Base-by-base conservation (phyloP, 2,797 vertebrate genomes). In the Chromobotia macracanthus region DNA sequence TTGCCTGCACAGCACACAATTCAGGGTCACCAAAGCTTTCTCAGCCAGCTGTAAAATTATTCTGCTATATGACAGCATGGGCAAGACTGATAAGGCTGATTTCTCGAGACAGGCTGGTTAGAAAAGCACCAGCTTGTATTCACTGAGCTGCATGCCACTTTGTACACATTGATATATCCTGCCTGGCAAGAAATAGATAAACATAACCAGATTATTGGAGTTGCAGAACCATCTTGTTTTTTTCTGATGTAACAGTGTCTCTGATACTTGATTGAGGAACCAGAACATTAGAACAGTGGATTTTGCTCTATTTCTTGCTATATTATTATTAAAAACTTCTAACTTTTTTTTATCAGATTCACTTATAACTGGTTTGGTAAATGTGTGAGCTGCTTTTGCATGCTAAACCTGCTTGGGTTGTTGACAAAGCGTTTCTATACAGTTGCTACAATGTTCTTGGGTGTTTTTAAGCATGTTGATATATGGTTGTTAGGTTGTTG, bases 21-120 rank as follows among this genome's bases (percentile, higher is more conserved):
- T 75, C 68, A 73, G 76, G 69, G 79, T 68, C 44, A 48, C 53
- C 19, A 61, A 68, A 80, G 66, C 75, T 65, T 51, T 46, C 53
- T 73, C 70, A 61, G 71, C 63, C 66, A 58, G 68, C 76, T 85
- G 72, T 77, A 72, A 79, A 83, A 80, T 73, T 55, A 80, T 71
- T 80, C 72, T 72, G 63, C 79, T 58, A 48, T 69, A 48, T 48
- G 72, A 60, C 72, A 83, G 82, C 76, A 75, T 80, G 69, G 60
- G 77, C 28, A 61, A 48, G 69, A 77, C 72, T 79, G 80, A 85
- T 82, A 83, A 71, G 68, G 31, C 50, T 3, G 65, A 63, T 77
- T 75, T 81, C 23, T 65, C 10, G 25, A 77, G 73, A 83, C 70
- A 76, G 31, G 60, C 69, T 23, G 46, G 80, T 60, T 72, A 75